These are phyloP conservation scores for Stenodema calcarata DNA, from an alignment of 2,888 invertebrate species.

Conservation along the genomic window DNA sequence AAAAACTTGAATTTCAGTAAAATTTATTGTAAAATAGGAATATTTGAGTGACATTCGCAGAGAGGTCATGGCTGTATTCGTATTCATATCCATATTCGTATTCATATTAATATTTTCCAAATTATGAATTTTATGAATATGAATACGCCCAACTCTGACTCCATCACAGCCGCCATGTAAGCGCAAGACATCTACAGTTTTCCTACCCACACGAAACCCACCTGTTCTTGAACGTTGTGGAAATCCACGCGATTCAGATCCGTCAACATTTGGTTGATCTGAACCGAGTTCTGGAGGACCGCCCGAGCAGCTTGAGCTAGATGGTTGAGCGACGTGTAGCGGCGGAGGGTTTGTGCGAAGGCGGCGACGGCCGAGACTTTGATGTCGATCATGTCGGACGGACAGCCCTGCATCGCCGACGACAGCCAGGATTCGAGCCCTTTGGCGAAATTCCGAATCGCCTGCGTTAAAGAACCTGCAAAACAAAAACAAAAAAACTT, in stretches of 20 bases:
- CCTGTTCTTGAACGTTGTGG: slow-evolving; percentile 88
- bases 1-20: no score
- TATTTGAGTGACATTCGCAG: no score
- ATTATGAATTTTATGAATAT: no score
- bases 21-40: no score
- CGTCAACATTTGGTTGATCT: slow-evolving; percentile 94
- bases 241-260: slow-evolving; percentile 98
- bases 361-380: slow-evolving; percentile 87
- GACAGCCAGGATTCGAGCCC: slow-evolving; percentile 88
- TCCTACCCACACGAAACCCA: slow-evolving; percentile 60
- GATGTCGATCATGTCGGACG: slow-evolving; percentile 79
- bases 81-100: no score
- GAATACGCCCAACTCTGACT: no score
- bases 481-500: neutral
- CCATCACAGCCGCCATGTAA: neutral
- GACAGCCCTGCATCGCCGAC: slow-evolving; percentile 82
- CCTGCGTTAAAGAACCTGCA: slow-evolving; percentile 83
- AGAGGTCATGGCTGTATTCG: no score
- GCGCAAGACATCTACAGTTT: neutral
- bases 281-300: slow-evolving; percentile 91
- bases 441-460: slow-evolving; percentile 90
- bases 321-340: slow-evolving; percentile 97
- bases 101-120: no score
- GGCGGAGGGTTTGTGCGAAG: slow-evolving; percentile 91
- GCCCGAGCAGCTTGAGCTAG: slow-evolving; percentile 94